phyloP scores from a whole-genome alignment of 2,113 vertebrate genomes.

The Chiloscyllium plagiosum region DNA sequence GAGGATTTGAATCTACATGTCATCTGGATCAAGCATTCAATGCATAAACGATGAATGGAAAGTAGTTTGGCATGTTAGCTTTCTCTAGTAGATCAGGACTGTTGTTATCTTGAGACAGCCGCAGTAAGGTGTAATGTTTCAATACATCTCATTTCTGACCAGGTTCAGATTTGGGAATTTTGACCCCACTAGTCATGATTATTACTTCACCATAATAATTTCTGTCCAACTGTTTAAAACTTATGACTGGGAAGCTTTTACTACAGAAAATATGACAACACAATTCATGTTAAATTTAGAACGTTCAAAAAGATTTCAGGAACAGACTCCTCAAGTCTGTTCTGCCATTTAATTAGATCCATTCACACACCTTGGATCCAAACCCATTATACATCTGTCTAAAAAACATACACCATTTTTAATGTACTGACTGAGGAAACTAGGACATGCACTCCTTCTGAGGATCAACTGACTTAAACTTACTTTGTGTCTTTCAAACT shows the following conservation, averaged over 20 bases:
- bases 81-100: not conserved
- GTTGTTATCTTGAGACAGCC: not conserved
- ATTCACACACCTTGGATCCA: too few relatives aligned
- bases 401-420: not conserved
- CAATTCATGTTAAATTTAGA: not conserved
- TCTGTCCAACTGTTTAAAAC: not conserved
- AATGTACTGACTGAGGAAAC: not conserved
- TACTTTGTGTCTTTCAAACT: not conserved
- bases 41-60: not conserved
- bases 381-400: not conserved
- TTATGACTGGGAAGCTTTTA: not conserved
- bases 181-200: not conserved
- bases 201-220: not conserved
- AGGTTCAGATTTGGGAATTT: too few relatives aligned
- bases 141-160: not conserved
- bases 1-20: not conserved
- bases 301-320: not conserved
- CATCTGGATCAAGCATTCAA: not conserved
- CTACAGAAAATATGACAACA: not conserved
- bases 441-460: not conserved
- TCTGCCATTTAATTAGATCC: not conserved
- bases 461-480: not conserved
- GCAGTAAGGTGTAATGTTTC: not conserved
- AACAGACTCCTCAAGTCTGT: not conserved
- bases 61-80: not conserved